phyloP scores from a whole-genome alignment of 2,113 vertebrate species.

The Pygoscelis antarcticus region DNA sequence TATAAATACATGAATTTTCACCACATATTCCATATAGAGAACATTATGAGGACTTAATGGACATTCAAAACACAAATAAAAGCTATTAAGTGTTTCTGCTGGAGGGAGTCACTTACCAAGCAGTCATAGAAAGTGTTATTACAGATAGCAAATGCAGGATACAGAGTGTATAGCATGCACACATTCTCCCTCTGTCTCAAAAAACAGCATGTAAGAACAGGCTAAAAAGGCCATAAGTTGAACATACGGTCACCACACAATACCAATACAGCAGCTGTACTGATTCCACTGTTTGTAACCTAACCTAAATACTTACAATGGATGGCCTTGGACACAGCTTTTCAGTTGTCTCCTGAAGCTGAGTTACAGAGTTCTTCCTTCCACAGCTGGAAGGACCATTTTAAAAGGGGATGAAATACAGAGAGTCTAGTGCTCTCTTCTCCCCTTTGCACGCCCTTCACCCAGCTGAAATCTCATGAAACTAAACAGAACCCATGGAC shows the following conservation, averaged over 20 bases:
- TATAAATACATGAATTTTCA: background rate
- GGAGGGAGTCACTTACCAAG: background rate
- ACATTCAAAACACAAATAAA: background rate
- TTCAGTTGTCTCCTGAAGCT: background rate
- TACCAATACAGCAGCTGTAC: background rate
- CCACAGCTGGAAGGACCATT: background rate
- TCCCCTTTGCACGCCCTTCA: accelerated
- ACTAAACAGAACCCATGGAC: background rate
- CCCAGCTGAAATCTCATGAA: background rate
- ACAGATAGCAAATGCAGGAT: background rate
- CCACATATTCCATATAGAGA: background rate
- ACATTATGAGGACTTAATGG: background rate
- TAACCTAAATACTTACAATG: background rate
- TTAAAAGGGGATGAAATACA: background rate
- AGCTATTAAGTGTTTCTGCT: background rate
- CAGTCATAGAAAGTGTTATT: background rate
- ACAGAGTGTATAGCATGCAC: background rate
- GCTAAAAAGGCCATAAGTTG: background rate
- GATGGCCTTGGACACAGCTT: background rate
- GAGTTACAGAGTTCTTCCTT: background rate
- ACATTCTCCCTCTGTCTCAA: background rate
- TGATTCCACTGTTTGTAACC: accelerated
- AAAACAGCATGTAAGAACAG: background rate
- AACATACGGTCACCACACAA: background rate
- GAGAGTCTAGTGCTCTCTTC: background rate